Evolutionary conservation across 2,888 invertebrate species (phyloP).

Genomic region (Melangyna quadrimaculata): DNA sequence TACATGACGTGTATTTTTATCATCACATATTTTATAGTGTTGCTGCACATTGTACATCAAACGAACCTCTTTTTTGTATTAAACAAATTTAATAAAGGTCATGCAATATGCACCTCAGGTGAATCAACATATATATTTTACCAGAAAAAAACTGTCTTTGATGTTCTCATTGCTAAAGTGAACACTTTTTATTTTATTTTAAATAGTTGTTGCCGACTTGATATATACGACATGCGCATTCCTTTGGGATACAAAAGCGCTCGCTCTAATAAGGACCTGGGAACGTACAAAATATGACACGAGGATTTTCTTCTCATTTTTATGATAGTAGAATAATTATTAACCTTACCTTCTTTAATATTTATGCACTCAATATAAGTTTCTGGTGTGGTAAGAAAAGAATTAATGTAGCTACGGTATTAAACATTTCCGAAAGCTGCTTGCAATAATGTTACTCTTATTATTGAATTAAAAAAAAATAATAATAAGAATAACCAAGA

Average conservation of each 20-base stretch:
- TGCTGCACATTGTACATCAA: neutral
- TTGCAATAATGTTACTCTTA: too few species aligned
- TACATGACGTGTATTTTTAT: conserved; percentile 20
- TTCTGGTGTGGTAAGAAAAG: conserved; percentile 19
- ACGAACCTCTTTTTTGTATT: neutral
- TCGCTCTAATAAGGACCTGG: conserved; percentile 31
- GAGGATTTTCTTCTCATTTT: conserved; percentile 1
- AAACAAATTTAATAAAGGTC: conserved; percentile 44
- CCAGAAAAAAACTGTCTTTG: conserved; percentile 48
- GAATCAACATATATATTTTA: conserved; percentile 35
- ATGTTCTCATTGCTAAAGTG: conserved; percentile 53
- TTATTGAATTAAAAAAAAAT: too few species aligned
- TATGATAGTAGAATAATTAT: neutral
- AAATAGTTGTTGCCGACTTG: neutral
- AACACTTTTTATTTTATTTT: conserved; percentile 17
- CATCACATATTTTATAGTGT: neutral
- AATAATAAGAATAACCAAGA: too few species aligned
- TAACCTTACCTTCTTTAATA: conserved; percentile 3
- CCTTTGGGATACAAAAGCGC: neutral
- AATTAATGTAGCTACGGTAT: too few species aligned
- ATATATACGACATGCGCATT: conserved; percentile 37
- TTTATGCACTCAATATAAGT: conserved; percentile 33
- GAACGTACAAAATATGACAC: conserved; percentile 32
- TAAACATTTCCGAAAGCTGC: too few species aligned
- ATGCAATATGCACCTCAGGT: conserved; percentile 24